Base-by-base conservation (phyloP, 2,113 vertebrate genomes). In the Leptobrachium ailaonicum region DNA sequence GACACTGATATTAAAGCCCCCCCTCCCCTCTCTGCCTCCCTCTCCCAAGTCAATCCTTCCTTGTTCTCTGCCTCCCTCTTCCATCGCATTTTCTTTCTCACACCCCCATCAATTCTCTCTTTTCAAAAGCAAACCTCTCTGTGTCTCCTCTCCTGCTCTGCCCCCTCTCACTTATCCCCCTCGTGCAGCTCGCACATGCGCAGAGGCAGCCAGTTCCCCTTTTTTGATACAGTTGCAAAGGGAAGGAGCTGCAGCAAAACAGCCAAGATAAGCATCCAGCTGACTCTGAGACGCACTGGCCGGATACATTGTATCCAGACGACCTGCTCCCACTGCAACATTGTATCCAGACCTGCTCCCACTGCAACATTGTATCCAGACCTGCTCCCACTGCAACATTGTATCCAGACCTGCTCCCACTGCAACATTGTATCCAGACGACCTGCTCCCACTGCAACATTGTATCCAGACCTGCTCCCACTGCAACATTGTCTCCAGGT, bases 191-290 rank as follows among this genome's bases (percentile, higher is more conserved):
- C 6, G 40, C 77, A 44, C 77, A 66, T 66, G 77, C 60, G 58
- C 62, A 41, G 11, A 2, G 1, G 9, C 3, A 60, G 56, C 13
- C 60, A 73, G 70, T 66, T 79, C 67, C 77, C 77, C 47, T 79
- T 79, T 79, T 79, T 79, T 79, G 69, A 71, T 78, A 71, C 54
- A 78, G 41, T 69, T 58, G 53, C 54, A 45, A 53, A 79, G 58
- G 2, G 68, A 76, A 79, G 77, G 77, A 76, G 75, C 75, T 58
- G 66, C 75, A 58, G 64, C 75, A 77, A n/a, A 58, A 53, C 50
- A 53, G 66, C 60, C 73, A 76, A 62, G 50, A 41, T 5, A 40
- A 32, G 40, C 41, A 3, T 42, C 56, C 13, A 60, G 56, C 56
- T 13, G 56, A 60, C 13, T 12, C 50, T 8, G 20, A 6, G 20